These are phyloP conservation scores for Congeria kusceri DNA, from an alignment of 2,888 invertebrate genomes.

Conservation along the genomic window DNA sequence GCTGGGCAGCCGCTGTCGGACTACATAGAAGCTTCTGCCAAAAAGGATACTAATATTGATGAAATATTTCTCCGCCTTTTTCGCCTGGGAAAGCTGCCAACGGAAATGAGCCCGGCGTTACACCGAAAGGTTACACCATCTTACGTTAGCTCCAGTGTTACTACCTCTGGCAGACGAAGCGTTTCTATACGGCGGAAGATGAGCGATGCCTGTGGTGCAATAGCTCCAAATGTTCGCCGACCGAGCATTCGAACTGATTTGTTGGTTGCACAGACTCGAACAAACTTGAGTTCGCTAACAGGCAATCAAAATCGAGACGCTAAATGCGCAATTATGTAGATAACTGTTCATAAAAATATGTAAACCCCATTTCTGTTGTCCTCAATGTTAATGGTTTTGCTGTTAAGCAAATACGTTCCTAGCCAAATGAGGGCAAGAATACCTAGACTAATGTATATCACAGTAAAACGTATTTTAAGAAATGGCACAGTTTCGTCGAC, in stretches of 20 bases:
- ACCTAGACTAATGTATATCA: too few species aligned
- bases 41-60: constrained; percentile 92
- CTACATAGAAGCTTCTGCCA: constrained; percentile 94
- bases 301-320: constrained; percentile 55
- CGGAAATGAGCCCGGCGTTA: constrained; percentile 94
- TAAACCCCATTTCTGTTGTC: too few species aligned
- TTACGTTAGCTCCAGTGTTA: constrained; percentile 71
- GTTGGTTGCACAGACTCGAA: constrained; percentile 92
- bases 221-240: constrained; percentile 94
- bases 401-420: too few species aligned
- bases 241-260: constrained; percentile 95
- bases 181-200: constrained; percentile 92
- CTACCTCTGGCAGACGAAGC: constrained; percentile 81
- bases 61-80: constrained; percentile 94
- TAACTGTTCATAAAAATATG: too few species aligned
- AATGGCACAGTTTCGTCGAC: too few species aligned
- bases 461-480: too few species aligned
- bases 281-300: constrained; percentile 59
- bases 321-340: constrained; percentile 64
- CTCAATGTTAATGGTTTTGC: too few species aligned
- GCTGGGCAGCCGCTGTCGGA: constrained; percentile 92
- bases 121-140: constrained; percentile 91
- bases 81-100: constrained; percentile 92
- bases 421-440: too few species aligned
- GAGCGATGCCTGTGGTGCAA: constrained; percentile 95